phyloP scores from a whole-genome alignment of 2,797 vertebrate species.

The Gorsachius magnificus region DNA sequence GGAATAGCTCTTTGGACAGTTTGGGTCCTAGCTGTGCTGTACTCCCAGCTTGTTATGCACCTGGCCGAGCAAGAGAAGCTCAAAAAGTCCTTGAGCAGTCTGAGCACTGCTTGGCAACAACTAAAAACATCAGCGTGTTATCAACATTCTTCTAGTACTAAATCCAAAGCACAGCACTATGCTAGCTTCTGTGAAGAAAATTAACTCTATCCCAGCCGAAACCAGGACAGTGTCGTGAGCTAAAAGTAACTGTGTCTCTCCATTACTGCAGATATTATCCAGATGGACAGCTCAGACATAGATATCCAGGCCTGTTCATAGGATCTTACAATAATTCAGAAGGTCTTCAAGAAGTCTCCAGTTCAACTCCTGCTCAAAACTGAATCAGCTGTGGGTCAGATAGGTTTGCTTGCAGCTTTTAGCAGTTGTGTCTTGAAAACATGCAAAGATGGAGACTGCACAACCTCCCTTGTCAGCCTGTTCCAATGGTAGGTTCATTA shows the following conservation, averaged over 20 bases:
- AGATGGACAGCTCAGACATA: not conserved
- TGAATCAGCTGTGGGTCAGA: not conserved
- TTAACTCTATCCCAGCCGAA: no score
- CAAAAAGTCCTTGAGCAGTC: no score
- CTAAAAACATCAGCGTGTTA: no score
- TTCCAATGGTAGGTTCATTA: not conserved
- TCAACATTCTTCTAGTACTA: no score
- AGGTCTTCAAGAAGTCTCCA: not conserved
- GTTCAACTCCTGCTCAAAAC: not conserved
- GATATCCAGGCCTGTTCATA: not conserved
- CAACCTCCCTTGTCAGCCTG: not conserved
- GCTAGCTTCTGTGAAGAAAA: no score
- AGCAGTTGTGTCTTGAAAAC: not conserved
- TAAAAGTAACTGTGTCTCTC: not conserved
- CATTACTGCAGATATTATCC: not conserved
- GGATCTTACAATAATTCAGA: not conserved
- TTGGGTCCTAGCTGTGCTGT: no score
- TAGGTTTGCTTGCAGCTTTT: not conserved
- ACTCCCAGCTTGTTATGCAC: no score
- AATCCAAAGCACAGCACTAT: no score
- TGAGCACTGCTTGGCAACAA: no score
- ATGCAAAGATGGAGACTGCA: not conserved
- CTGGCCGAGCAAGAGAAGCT: no score
- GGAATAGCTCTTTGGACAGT: no score
- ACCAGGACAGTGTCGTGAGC: no score